Base-by-base conservation (phyloP, 2,113 vertebrate species). In the Ceyx melanurus region DNA sequence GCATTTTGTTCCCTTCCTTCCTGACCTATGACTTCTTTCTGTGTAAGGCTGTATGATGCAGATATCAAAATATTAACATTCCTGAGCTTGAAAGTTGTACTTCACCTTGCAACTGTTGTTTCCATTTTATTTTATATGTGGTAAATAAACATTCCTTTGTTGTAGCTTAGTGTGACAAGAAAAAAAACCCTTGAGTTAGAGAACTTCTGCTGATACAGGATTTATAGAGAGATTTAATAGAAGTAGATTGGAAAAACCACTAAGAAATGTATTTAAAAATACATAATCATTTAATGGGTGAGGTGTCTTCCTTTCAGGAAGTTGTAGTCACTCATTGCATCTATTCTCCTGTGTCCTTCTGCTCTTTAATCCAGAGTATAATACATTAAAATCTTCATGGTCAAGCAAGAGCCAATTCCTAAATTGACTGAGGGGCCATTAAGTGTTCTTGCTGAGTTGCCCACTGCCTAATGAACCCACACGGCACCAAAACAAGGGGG, bases 11-110 rank as follows among this genome's bases (percentile, higher is more conserved):
- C 23, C 56, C 45, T 71, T 81, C 35, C 37, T 37, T 45, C 53
- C 54, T 37, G 14, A 86, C 43, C 73, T 72, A 1, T 53, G 54
- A 8, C 42, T 85, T 50, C 43, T n/a, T 6, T 83, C 13, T 77
- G 0, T 25, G 8, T 23, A 15, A 33, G 26, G 21, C 42, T 86
- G 18, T 42, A 6, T 1, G 0, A 12, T 67, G 45, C 28, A 68
- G 45, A 5, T 57, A 31, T 15, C 8, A 67, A 73, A 71, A 57
- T 22, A 8, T 2, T 64, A 2, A 13, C 33, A 26, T 61, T 85
- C 42, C 22, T 90, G 70, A 72, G 51, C 11, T 18, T 62, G 28
- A n/a, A 62, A 70, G 46, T 73, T 86, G 19, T 76, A 15, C 20
- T 81, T 71, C n/a, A 90, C 48, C 37, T 29, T 77, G 43, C 58